Conservation (phyloP, 2,888 invertebrate species). For the Cephus rjabovi region DNA sequence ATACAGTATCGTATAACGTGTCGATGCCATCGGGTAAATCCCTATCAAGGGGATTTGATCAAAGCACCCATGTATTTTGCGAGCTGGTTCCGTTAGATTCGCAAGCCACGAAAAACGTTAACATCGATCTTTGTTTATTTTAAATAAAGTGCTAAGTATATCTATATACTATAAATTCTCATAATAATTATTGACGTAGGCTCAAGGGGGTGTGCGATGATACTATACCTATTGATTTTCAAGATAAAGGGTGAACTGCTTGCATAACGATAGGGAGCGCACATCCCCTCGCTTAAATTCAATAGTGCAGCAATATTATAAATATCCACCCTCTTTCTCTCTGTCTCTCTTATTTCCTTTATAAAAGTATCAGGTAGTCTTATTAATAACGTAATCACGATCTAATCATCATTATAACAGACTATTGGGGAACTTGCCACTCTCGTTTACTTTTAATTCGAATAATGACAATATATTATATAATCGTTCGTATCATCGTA, state of each 20-base stretch:
- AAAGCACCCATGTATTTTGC: neutral
- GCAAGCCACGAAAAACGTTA: slow-evolving; percentile 1
- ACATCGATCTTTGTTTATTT: slow-evolving; percentile 15
- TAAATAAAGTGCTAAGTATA: slow-evolving; percentile 12
- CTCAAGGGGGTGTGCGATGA: neutral
- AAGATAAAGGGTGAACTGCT: neutral
- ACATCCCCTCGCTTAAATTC: slow-evolving; percentile 32
- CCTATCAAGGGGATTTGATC: too few relatives aligned
- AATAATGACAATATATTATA: neutral
- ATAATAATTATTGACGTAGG: neutral
- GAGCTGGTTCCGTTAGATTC: slow-evolving; percentile 6
- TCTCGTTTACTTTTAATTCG: neutral
- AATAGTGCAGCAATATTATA: slow-evolving; percentile 35
- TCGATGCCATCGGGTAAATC: too few relatives aligned
- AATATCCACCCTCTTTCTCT: slow-evolving; percentile 31
- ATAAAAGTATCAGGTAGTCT: slow-evolving; percentile 3
- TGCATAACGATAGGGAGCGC: neutral
- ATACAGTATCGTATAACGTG: neutral
- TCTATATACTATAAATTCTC: neutral
- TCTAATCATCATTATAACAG: neutral
- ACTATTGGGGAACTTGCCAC: neutral
- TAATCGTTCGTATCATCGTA: neutral
- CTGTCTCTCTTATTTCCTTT: slow-evolving; percentile 25
- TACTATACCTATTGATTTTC: neutral
- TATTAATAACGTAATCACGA: neutral